Conservation (phyloP, 2,797 vertebrate genomes). For the Acrossocheilus wenchowensis region DNA sequence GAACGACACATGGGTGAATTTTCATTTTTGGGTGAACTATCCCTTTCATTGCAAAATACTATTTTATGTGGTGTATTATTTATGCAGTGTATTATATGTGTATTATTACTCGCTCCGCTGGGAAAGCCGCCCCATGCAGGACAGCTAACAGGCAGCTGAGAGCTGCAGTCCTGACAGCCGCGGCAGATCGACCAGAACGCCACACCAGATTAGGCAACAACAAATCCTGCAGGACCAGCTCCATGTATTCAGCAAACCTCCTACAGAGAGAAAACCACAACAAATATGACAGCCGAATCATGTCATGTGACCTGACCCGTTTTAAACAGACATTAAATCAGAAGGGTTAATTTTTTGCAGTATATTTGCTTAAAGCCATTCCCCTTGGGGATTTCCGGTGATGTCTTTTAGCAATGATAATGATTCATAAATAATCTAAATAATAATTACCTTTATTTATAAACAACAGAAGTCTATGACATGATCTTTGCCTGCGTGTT, state of each 20-base stretch:
- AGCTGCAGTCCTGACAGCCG: slow-evolving; percentile 87
- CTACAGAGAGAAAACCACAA: slow-evolving; percentile 68
- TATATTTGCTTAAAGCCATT: not conserved
- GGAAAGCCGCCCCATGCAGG: slow-evolving; percentile 80
- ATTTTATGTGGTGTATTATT: slow-evolving; percentile 15
- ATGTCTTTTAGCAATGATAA: not conserved
- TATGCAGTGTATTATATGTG: not conserved
- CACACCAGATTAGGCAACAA: slow-evolving; percentile 93
- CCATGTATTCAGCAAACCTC: slow-evolving; percentile 80
- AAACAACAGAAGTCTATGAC: not conserved
- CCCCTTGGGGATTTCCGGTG: not conserved
- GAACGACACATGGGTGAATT: not conserved
- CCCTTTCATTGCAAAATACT: not conserved
- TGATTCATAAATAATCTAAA: not conserved
- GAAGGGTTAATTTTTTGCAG: not conserved
- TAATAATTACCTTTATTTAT: not conserved
- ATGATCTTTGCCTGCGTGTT: not conserved
- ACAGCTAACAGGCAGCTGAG: slow-evolving; percentile 92
- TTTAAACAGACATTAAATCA: not conserved
- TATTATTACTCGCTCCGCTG: slow-evolving; percentile 81
- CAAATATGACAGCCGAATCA: not conserved
- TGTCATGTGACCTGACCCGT: not conserved
- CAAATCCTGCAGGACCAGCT: slow-evolving; percentile 83
- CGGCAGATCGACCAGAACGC: slow-evolving; percentile 87
- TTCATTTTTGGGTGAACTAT: not conserved